phyloP scores from a whole-genome alignment of 1,140 invertebrate species.

The Chelonus insularis region DNA sequence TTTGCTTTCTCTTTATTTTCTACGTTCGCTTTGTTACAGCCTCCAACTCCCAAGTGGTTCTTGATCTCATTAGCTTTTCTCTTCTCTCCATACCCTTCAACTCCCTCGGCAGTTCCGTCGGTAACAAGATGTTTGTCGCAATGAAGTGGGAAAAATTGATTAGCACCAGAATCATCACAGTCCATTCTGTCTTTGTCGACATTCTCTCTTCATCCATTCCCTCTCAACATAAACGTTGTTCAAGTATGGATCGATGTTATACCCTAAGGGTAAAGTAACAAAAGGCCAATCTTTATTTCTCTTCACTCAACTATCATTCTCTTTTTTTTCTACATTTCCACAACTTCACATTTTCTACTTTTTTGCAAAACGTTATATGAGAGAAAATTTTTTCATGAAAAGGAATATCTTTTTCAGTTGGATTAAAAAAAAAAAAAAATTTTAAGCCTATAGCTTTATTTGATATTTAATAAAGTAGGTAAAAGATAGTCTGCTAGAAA shows the following conservation, averaged over 20 bases:
- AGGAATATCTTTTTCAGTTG: too few species aligned
- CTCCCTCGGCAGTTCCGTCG: background rate
- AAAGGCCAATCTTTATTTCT: too few species aligned
- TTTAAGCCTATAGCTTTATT: too few species aligned
- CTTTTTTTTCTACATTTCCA: background rate
- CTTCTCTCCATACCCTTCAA: background rate
- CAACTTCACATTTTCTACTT: too few species aligned
- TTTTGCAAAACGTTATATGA: too few species aligned
- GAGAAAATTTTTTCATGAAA: too few species aligned
- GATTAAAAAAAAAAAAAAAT: too few species aligned
- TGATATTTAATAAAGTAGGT: too few species aligned
- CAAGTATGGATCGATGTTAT: too few species aligned
- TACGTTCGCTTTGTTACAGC: conserved; percentile 7
- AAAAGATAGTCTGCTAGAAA: too few species aligned
- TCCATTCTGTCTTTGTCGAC: background rate
- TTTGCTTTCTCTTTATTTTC: conserved; percentile 14
- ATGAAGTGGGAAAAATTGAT: conserved; percentile 17
- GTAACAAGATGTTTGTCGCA: conserved; percentile 24
- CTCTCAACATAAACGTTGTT: background rate
- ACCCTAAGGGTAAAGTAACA: too few species aligned
- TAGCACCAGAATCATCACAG: background rate
- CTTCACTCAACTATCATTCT: background rate
- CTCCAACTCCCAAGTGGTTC: conserved; percentile 10
- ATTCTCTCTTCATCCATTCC: conserved; percentile 28
- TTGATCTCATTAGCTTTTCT: conserved; percentile 16